Base-by-base conservation (phyloP, 1,140 invertebrate genomes). In the Dinoponera quadriceps region DNA sequence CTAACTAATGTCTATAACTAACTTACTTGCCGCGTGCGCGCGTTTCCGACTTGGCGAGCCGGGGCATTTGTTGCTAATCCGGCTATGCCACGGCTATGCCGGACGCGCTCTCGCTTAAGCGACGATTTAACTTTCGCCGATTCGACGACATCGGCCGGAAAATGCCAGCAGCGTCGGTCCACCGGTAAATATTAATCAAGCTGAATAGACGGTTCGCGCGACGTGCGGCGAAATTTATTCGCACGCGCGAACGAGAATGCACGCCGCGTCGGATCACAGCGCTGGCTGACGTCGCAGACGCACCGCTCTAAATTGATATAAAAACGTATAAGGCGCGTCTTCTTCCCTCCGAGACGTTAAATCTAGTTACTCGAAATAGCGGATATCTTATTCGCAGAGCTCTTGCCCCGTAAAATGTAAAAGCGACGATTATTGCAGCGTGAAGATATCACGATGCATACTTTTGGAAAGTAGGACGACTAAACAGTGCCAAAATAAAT, bases 1-100 rank as follows among this genome's bases (percentile, higher is more conserved):
- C 51, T 69, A 80, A 80, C 75, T 80, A 80, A 69, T 51, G 13
- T 78, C 63, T 78, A 27, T 69, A 78, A 80, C 65, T 71, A 80
- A 71, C 68, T 80, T 59, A 80, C 74, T 77, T 68, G 27, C 33
- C 25, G 38, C 38, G 11, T n/a, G 63, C 33, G 75, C 54, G 33
- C 65, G 54, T 69, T 80, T 57, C 20, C 51, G 51, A 71, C 65
- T 80, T 80, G 4, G 7, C 18, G n/a, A 20, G 25, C 22, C 22
- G 27, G 29, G 33, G 14, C 54, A 57, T 78, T 78, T 78, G 54
- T 57, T 44, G 44, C 65, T n/a, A 77, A 65, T 75, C 7, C 20
- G 22, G 18, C 13, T 18, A 29, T 57, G 51, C 18, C n/a, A n/a
- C n/a, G n/a, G n/a, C n/a, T n/a, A n/a, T n/a, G 1, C 13, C 51